Base-by-base conservation (phyloP, 1,140 invertebrate species). In the Pseudomyrmex concolor region DNA sequence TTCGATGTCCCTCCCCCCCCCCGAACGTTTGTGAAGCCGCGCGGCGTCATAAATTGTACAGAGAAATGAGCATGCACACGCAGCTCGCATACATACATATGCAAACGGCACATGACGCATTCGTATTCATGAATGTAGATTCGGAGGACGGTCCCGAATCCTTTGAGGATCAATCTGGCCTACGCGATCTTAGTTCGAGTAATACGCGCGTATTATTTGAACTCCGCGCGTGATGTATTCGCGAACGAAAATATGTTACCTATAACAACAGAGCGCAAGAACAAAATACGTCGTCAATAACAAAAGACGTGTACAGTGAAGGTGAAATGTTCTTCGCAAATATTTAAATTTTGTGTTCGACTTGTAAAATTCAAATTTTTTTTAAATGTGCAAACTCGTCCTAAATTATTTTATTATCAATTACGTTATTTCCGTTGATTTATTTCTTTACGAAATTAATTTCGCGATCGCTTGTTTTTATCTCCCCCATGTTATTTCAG, bases 41-140 rank as follows among this genome's bases (percentile, higher is more conserved):
- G 45, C 48, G 43, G 25, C 48, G 54, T 67, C 70, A 76, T 85
- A 85, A 80, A 88, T 88, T 88, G 85, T 86, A 71, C 84, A 73
- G 74, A 57, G 22, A 64, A 59, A 85, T 25, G 25, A 34, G 71
- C 72, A 63, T 71, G 54, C 57, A 54, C 83, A 83, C 72, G 57
- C 70, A 45, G 66, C 48, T 63, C 22, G 50, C 82, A n/a, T n/a
- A 86, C 84, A 86, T 86, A 89, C 84, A 86, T 89, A 89, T 89
- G 88, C 77, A 89, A 87, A 77, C 59, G 50, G 77, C n/a, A n/a
- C 72, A 74, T 83, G 77, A 89, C 72, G 87, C 82, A 83, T 89
- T 89, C 85, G 70, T 66, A 86, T 89, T 89, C 88, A 83, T 84
- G 84, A 86, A 84, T 86, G 88, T 66, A 89, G 77, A 89, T 89